Base-by-base conservation (phyloP, 2,888 invertebrate genomes). In the Melanchra persicariae region DNA sequence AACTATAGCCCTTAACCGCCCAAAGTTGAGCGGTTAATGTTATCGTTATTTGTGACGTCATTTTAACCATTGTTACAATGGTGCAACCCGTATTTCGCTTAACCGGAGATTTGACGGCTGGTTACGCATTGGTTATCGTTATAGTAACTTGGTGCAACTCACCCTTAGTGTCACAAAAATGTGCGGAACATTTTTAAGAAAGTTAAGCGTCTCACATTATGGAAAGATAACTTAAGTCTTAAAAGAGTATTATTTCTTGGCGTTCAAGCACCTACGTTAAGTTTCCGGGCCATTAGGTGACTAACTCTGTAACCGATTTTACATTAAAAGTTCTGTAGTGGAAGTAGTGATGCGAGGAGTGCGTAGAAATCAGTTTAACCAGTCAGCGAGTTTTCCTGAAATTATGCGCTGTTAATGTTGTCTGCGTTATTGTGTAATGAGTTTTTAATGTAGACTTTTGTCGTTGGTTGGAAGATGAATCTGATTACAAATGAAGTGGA, bases 151-250 rank as follows among this genome's bases (percentile, higher is more conserved):
- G n/a, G n/a, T n/a, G n/a, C n/a, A n/a, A n/a, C n/a, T n/a, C n/a
- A n/a, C n/a, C n/a, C n/a, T n/a, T n/a, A n/a, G n/a, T 83, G 85
- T 87, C 83, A 81, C 77, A 82, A 86, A 87, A 90, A 87, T 84
- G 81, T 80, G 85, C 64, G 76, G 84, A 87, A 86, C 82, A 84
- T 87, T 87, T 74, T 68, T 73, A 65, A 68, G 77, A 74, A 87
- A 87, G 77, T 83, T 74, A 74, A 77, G 79, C 67, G 72, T 84
- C 81, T 73, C 63, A 74, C 78, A 83, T 84, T 85, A 85, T 81
- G 69, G 63, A 78, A 80, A 83, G 70, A 84, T 82, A 84, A 83
- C 73, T 84, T 80, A 74, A 76, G 76, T 82, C 81, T 82, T 79
- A 77, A 85, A 82, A 84, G 74, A 82, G 79, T 84, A 82, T 72